A percentile compares a stretch with the other conserved stretches of the same genome.
phyloP scores from a whole-genome alignment of 2,888 invertebrate species.

The Rhyacophila evoluta region DNA sequence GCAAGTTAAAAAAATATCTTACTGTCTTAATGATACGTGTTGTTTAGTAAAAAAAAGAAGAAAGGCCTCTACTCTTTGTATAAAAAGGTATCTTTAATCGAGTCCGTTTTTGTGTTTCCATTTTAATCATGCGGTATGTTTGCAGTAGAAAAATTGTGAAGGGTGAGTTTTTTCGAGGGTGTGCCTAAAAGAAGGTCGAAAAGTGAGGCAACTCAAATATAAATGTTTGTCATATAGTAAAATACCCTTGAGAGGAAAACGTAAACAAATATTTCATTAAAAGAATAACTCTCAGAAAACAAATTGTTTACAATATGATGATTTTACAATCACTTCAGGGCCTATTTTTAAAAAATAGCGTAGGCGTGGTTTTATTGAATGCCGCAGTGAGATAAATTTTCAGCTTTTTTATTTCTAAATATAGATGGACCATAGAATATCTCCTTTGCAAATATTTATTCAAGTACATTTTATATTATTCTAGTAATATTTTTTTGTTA shows the following conservation, averaged over 20 bases:
- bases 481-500: too few relatives aligned
- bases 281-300: neutral
- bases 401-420: neutral
- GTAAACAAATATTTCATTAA: constrained; percentile 1
- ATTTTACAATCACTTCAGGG: neutral
- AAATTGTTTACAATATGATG: neutral
- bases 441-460: too few relatives aligned
- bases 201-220: neutral
- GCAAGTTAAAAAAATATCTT: too few relatives aligned
- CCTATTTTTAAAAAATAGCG: neutral
- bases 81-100: neutral
- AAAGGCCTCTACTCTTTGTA: neutral
- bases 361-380: constrained; percentile 8
- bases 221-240: neutral
- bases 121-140: constrained; percentile 2
- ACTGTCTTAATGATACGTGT: too few relatives aligned
- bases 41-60: neutral
- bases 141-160: neutral
- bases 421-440: too few relatives aligned
- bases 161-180: neutral
- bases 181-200: neutral
- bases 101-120: neutral
- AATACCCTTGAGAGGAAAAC: neutral
- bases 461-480: too few relatives aligned
- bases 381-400: neutral